A percentile compares a stretch with the other conserved stretches of the same genome.
These are phyloP conservation scores for Illadopsis cleaveri DNA, from an alignment of 2,113 vertebrate genomes.

Conservation along the genomic window DNA sequence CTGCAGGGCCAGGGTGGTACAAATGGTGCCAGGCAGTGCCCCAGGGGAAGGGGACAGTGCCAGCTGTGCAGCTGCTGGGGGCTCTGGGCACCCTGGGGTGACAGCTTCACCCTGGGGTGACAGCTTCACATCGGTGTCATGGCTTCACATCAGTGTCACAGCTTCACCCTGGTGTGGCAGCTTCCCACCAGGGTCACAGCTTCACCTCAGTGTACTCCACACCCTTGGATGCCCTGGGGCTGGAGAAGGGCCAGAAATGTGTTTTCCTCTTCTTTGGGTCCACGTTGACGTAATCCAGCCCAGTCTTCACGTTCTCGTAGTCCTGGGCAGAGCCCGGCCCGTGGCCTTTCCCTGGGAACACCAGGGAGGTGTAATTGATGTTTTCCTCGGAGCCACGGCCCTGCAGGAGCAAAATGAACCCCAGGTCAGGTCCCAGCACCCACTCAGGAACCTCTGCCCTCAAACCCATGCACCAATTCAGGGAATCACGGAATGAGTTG, in stretches of 20 bases:
- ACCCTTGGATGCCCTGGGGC: not conserved
- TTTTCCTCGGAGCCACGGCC: not conserved
- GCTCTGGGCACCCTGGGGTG: not conserved
- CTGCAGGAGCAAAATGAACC: not conserved
- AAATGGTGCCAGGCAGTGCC: not conserved
- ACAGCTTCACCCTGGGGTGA: not conserved
- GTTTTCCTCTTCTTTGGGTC: not conserved
- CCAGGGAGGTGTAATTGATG: conserved; percentile 48
- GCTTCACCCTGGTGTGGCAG: not conserved
- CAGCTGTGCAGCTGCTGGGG: not conserved
- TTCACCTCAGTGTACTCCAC: conserved; percentile 55
- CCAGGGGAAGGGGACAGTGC: not conserved
- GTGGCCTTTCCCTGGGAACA: not conserved
- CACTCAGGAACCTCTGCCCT: not conserved
- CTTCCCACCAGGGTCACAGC: not conserved
- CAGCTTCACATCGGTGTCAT: not conserved
- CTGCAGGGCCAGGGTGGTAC: not conserved
- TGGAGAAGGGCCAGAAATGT: conserved; percentile 8
- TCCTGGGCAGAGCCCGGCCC: not conserved
- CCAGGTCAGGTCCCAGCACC: not conserved
- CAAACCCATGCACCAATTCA: rapidly evolving
- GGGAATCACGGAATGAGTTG: not conserved
- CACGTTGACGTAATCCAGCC: conserved; percentile 62
- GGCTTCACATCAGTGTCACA: not conserved
- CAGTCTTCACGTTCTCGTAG: conserved; percentile 45